Conservation (phyloP, 1,140 invertebrate species). For the Cryptotermes secundus region DNA sequence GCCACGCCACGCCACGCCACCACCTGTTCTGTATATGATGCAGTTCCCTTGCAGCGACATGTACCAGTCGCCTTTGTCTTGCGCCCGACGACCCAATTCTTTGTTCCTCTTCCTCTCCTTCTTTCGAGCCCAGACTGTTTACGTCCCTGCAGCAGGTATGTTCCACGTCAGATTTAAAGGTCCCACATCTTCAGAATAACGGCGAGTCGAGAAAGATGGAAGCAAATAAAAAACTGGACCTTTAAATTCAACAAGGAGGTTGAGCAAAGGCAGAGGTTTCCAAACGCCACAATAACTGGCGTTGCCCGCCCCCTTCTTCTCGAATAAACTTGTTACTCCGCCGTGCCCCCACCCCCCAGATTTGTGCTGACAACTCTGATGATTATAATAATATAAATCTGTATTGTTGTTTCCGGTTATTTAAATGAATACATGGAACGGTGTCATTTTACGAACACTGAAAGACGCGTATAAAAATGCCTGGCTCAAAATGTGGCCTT, state of each 20-base stretch:
- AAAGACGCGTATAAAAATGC: no score
- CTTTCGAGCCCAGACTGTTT: not conserved
- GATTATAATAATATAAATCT: no score
- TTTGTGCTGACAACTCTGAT: no score
- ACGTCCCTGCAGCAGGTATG: not conserved
- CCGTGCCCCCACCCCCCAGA: no score
- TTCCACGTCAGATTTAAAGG: constrained; percentile 5
- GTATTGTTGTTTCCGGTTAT: no score
- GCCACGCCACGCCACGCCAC: no score
- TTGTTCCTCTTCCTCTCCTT: constrained; percentile 1
- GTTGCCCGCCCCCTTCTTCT: no score
- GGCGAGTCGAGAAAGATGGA: not conserved
- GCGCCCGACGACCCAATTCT: not conserved
- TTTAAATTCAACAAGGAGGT: not conserved
- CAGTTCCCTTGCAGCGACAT: not conserved
- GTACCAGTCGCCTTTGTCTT: constrained; percentile 14
- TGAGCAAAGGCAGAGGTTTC: not conserved
- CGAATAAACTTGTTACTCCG: no score
- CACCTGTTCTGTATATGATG: not conserved
- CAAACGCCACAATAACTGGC: no score
- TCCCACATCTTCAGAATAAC: not conserved
- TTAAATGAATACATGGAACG: no score
- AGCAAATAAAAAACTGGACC: not conserved
- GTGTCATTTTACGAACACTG: no score
- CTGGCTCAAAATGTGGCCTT: no score